Conservation (phyloP, 1,140 invertebrate genomes). For the Gonioctena quinquepunctata region DNA sequence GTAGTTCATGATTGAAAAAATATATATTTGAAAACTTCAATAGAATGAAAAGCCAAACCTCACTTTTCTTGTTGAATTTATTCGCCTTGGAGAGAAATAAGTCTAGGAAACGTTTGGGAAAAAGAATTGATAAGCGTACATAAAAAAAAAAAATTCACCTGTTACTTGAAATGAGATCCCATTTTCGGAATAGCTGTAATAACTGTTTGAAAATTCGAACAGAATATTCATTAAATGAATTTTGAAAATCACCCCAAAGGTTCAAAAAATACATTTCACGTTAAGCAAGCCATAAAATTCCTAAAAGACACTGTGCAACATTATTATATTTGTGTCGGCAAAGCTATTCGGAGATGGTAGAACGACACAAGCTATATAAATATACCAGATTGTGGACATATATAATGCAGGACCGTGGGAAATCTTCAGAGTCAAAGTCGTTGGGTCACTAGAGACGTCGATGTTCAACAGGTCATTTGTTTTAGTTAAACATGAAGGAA, state of each 20-base stretch:
- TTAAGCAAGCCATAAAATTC: not conserved
- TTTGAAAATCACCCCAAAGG: not conserved
- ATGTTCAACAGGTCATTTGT: not conserved
- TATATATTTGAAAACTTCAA: too few species aligned
- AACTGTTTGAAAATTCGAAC: too few species aligned
- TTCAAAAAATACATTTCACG: not conserved
- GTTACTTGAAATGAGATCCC: too few species aligned
- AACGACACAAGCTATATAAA: slow-evolving; percentile 41
- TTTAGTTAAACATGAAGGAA: not conserved
- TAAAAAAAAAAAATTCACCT: too few species aligned
- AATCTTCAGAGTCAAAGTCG: not conserved
- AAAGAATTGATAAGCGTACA: too few species aligned
- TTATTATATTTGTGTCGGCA: not conserved
- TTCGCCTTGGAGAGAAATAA: too few species aligned
- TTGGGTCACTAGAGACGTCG: not conserved
- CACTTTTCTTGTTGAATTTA: too few species aligned
- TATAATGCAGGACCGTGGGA: slow-evolving; percentile 21
- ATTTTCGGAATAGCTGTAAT: too few species aligned
- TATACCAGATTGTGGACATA: slow-evolving; percentile 35
- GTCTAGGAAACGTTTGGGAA: too few species aligned
- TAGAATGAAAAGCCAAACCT: too few species aligned
- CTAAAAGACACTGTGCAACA: slow-evolving; percentile 1
- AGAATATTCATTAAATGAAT: too few species aligned
- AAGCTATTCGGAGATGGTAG: slow-evolving; percentile 19
- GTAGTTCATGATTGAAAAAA: too few species aligned